These are phyloP conservation scores for Nephila pilipes DNA, from an alignment of 1,140 invertebrate species.

Conservation along the genomic window DNA sequence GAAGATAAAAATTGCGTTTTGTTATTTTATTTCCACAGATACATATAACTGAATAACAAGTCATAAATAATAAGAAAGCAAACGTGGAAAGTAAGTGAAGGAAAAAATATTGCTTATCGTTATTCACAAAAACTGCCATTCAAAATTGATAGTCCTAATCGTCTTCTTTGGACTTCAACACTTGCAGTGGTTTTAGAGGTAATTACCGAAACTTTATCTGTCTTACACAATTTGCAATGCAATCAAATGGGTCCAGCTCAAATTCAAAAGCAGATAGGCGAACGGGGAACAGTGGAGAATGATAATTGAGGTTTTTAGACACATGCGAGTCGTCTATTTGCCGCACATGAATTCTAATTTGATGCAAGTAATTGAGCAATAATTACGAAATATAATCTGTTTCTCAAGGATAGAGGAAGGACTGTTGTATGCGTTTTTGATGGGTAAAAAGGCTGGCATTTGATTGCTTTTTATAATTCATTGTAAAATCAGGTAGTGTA, in stretches of 20 bases:
- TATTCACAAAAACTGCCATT: conserved; percentile 5
- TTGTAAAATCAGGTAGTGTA: too few relatives aligned
- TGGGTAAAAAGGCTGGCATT: background rate
- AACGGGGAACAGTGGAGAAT: background rate
- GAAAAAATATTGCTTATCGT: background rate
- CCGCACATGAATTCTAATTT: conserved; percentile 2
- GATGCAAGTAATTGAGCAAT: background rate
- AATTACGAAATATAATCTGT: conserved; percentile 14
- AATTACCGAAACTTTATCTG: conserved; percentile 15
- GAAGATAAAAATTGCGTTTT: background rate
- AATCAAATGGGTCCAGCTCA: background rate
- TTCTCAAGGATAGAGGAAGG: background rate
- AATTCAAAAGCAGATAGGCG: background rate
- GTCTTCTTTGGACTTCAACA: background rate
- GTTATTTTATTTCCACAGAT: background rate
- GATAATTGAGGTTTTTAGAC: conserved; percentile 13
- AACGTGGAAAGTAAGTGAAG: background rate
- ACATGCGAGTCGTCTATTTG: background rate
- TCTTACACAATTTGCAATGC: conserved; percentile 17
- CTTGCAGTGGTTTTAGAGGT: background rate
- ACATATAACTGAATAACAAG: background rate
- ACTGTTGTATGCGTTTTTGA: background rate
- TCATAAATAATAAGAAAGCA: background rate
- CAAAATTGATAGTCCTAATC: background rate
- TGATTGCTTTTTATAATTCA: background rate